Evolutionary conservation across 2,797 vertebrate species (phyloP), one percentile per base, ranked within the genome.

Genomic region (Rhyacichthys aspro): DNA sequence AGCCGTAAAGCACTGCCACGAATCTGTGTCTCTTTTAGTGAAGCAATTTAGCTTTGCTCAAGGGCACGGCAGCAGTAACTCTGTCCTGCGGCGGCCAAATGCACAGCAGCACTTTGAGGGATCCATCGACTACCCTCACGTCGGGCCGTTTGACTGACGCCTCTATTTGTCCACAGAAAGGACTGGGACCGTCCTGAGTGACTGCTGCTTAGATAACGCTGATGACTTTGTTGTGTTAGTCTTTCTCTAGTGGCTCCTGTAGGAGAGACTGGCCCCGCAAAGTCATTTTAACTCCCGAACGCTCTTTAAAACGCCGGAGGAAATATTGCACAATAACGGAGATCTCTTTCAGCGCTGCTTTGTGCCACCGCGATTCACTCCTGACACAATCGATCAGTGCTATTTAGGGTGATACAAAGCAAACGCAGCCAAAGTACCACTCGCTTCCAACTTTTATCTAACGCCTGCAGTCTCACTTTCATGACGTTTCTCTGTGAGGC

Each of bases 11-110:
- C 82, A 79, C 11, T 11, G 59, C 82, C 59, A 55, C 83, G 83
- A 85, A 85, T 87, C 86, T 78, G 63, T 73, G 87, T 88, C 86
- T 87, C 55, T 89, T 89, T 89, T 88, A 88, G 82, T 79, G 72
- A 74, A 78, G 84, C 87, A 82, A 84, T 90, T 88, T 78, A 75
- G 83, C 75, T 41, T 79, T 81, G 83, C 86, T 91, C 89, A 90
- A 87, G 88, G 91, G 89, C 88, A 80, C 80, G 10, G 78, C 67
- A 60, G 81, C 83, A 62, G 81, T 89, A 76, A 72, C 80, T 79
- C 81, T 81, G 3, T 2, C 23, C 1, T 28, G 58, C 48, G 67
- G 55, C 55, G 38, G 44, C 0, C 63, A 9, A 63, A 56, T 50
- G 63, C 34, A 36, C 4, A 47, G 53, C 59, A 10, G 47, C 64